Conservation (phyloP, 2,797 vertebrate species). For the Catamblyrhynchus diadema region DNA sequence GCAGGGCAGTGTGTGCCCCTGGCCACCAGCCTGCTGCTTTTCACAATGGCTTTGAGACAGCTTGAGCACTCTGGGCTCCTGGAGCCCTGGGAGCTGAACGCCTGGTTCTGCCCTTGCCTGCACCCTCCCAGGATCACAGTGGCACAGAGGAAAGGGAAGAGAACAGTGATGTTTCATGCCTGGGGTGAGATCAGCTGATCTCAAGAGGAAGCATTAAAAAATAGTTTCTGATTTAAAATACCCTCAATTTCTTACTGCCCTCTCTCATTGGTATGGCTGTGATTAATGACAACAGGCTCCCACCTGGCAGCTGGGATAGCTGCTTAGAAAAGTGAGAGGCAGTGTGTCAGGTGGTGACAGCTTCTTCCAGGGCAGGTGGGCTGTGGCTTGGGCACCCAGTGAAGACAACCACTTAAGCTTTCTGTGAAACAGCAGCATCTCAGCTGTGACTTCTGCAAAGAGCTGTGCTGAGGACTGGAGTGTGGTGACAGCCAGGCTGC, state of each 20-base stretch:
- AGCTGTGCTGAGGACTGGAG: not conserved
- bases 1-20: not conserved
- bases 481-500: not conserved
- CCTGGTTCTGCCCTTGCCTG: not conserved
- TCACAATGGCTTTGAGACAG: not conserved
- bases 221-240: conserved; percentile 1
- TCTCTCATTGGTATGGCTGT: not conserved
- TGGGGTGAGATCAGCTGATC: not conserved
- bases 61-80: not conserved
- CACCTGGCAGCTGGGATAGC: not conserved
- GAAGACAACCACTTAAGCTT: not conserved
- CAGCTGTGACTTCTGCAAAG: not conserved
- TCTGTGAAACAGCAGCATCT: not conserved
- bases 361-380: not conserved
- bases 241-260: not conserved
- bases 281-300: not conserved
- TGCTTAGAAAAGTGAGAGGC: not conserved
- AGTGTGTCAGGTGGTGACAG: not conserved
- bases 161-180: not conserved
- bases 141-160: not conserved
- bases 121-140: not conserved
- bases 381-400: not conserved
- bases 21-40: not conserved
- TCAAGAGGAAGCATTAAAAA: not conserved
- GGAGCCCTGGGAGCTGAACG: accelerated